Conservation (phyloP, 2,797 vertebrate genomes). For the Columba guinea region DNA sequence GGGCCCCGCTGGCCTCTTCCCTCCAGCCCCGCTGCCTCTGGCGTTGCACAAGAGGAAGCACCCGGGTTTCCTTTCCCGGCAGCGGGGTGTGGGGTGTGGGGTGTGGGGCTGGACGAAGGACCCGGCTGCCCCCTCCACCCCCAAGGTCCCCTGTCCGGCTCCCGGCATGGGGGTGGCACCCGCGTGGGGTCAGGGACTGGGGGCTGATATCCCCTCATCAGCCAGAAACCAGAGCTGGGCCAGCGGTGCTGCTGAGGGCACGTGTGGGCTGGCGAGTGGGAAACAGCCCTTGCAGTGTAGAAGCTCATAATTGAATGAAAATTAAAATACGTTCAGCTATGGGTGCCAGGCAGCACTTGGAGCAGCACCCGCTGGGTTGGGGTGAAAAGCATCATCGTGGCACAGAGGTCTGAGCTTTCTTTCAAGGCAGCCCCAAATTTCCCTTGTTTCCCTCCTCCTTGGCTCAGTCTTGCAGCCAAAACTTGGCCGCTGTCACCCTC, state of each 20-base stretch:
- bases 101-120: not conserved
- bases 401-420: not conserved
- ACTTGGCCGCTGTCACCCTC: rapidly evolving
- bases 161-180: too few species aligned
- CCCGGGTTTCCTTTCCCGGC: not conserved
- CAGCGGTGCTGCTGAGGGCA: rapidly evolving
- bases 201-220: rapidly evolving
- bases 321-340: not conserved
- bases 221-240: rapidly evolving
- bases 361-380: rapidly evolving
- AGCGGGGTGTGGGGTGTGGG: not conserved
- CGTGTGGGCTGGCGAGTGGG: rapidly evolving
- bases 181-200: rapidly evolving
- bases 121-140: not conserved
- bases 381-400: not conserved
- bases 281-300: not conserved
- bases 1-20: not conserved
- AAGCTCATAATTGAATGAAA: not conserved
- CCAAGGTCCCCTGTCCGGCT: not conserved
- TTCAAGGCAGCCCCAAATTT: not conserved
- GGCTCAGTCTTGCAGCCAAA: not conserved
- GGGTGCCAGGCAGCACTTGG: not conserved
- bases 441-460: not conserved
- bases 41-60: slow-evolving; percentile 26
- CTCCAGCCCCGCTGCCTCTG: rapidly evolving